Percentiles rank a stretch among this genome's conserved stretches.
Evolutionary conservation across 2,113 vertebrate genomes (phyloP).

Genomic region (Chaetorhynchus papuensis): DNA sequence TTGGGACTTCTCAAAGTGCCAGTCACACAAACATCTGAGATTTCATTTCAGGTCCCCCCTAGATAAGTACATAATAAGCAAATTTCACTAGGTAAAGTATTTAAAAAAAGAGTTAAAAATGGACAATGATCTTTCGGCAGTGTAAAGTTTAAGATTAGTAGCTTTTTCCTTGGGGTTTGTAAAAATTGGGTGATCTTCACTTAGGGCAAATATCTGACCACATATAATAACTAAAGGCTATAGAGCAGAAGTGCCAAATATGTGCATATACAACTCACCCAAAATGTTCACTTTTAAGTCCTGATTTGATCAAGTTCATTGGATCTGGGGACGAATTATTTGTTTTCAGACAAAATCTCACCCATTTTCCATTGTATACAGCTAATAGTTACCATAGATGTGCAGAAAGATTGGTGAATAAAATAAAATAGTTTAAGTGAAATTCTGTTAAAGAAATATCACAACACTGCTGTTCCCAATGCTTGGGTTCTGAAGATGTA

Average conservation of each 20-base stretch:
- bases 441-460: background rate
- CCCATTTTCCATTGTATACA: background rate
- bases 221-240: background rate
- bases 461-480: background rate
- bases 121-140: background rate
- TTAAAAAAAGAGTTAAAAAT: background rate
- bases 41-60: background rate
- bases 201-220: background rate
- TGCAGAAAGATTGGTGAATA: background rate
- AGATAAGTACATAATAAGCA: background rate
- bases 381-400: background rate
- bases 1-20: background rate
- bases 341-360: background rate
- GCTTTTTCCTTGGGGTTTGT: background rate
- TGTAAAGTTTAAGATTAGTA: background rate
- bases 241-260: background rate
- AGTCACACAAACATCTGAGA: background rate
- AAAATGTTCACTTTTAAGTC: background rate
- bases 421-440: background rate
- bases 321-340: background rate
- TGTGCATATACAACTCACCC: background rate
- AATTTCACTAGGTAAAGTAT: background rate
- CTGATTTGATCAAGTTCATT: background rate
- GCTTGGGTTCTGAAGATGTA: background rate
- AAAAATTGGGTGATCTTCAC: background rate